A percentile compares a stretch with the other conserved stretches of the same genome.
phyloP scores from a whole-genome alignment of 2,888 invertebrate species.

The Xylota segnis region DNA sequence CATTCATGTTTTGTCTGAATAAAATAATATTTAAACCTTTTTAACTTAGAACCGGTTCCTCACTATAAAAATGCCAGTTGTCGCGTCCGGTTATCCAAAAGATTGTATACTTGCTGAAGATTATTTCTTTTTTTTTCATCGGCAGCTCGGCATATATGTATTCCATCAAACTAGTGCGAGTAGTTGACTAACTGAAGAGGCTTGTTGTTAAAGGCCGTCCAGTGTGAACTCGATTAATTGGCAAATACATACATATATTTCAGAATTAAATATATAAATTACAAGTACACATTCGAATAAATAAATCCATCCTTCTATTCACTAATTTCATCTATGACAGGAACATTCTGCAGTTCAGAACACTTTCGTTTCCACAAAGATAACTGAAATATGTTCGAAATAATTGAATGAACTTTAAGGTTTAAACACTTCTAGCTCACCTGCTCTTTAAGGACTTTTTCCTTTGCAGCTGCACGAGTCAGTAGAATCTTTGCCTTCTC shows the following conservation, averaged over 20 bases:
- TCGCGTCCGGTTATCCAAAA: too few species aligned
- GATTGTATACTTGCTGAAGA: too few species aligned
- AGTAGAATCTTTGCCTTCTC: constrained; percentile 88
- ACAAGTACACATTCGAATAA: constrained; percentile 87
- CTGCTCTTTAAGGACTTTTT: constrained; percentile 87
- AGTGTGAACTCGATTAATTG: constrained; percentile 13
- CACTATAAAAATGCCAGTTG: too few species aligned
- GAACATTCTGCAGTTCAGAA: constrained; percentile 84
- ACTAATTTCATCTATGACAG: constrained; percentile 84
- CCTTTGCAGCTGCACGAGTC: constrained; percentile 88
- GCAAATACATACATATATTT: constrained; percentile 36
- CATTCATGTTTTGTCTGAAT: background rate
- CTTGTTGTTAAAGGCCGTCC: too few species aligned
- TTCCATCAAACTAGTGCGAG: too few species aligned
- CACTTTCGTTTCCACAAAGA: constrained; percentile 83
- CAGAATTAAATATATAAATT: constrained; percentile 18
- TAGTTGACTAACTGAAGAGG: too few species aligned
- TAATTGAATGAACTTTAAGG: background rate
- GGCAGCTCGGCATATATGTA: too few species aligned
- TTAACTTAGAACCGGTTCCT: background rate
- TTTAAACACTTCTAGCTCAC: constrained; percentile 80
- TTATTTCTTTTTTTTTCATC: too few species aligned
- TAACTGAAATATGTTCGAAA: constrained; percentile 71
- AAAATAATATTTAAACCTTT: constrained; percentile 12
- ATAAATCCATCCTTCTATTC: constrained; percentile 83